Conservation (phyloP, 2,888 invertebrate species). For the Tridacna crocea region DNA sequence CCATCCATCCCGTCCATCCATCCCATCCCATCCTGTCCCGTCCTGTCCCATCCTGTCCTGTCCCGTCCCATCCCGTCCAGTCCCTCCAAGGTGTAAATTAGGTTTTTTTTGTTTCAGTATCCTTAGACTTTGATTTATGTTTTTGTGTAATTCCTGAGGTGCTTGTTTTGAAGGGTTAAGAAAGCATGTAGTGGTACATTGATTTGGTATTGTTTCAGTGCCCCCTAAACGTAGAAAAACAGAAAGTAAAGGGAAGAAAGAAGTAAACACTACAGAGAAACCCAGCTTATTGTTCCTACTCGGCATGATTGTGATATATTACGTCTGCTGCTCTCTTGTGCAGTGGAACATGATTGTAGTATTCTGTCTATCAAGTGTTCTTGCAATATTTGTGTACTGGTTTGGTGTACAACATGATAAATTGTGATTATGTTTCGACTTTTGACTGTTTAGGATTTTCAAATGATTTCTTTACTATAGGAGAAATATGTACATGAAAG, state of each 20-base stretch:
- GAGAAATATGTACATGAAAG: no score
- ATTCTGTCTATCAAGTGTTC: conserved; percentile 53
- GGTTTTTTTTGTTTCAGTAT: no score
- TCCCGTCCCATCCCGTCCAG: no score
- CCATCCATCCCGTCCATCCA: no score
- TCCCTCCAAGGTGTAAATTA: no score
- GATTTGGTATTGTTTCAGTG: conserved; percentile 48
- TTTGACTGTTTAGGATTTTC: no score
- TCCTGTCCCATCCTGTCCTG: no score
- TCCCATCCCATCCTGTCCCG: no score
- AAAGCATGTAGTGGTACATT: neutral
- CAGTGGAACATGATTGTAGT: conserved; percentile 58
- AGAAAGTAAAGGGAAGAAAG: conserved; percentile 43
- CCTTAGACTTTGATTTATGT: neutral
- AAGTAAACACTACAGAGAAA: conserved; percentile 39
- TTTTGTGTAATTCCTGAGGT: no score
- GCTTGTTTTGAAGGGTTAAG: neutral
- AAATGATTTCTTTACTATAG: no score
- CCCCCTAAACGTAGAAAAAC: conserved; percentile 47
- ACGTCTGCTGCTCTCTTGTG: conserved; percentile 58
- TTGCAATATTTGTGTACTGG: conserved; percentile 59
- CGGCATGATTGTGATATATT: conserved; percentile 58
- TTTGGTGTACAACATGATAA: conserved; percentile 56
- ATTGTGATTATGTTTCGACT: neutral
- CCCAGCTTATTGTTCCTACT: conserved; percentile 58